phyloP scores from a whole-genome alignment of 2,888 invertebrate genomes.

The Oscheius sp. region DNA sequence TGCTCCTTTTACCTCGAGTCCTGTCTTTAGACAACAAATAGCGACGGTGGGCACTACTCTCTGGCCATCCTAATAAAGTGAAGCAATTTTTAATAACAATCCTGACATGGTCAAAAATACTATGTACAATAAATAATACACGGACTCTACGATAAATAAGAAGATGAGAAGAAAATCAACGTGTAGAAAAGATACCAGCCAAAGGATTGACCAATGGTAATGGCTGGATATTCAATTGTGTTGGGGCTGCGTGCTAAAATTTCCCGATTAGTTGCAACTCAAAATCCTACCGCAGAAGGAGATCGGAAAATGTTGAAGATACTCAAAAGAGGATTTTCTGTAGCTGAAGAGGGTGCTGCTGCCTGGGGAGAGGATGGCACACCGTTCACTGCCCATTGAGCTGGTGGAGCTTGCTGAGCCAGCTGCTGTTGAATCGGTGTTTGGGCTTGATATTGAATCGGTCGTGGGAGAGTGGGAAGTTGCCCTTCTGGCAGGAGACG shows the following conservation, averaged over 20 bases:
- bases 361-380: background rate
- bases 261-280: background rate
- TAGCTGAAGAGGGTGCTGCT: slow-evolving; percentile 2
- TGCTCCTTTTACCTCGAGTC: too few species aligned
- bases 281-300: slow-evolving; percentile 17
- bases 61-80: too few species aligned
- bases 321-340: slow-evolving; percentile 26
- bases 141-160: background rate
- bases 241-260: slow-evolving; percentile 25
- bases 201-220: slow-evolving; percentile 18
- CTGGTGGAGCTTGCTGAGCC: slow-evolving; percentile 11
- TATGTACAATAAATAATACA: slow-evolving; percentile 20
- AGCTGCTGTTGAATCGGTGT: background rate
- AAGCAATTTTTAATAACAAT: slow-evolving; percentile 13
- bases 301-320: slow-evolving; percentile 35
- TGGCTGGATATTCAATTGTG: slow-evolving; percentile 16
- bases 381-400: background rate
- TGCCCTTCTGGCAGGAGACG: slow-evolving; percentile 51
- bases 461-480: slow-evolving; percentile 44
- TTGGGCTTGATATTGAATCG: slow-evolving; percentile 29
- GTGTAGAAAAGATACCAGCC: slow-evolving; percentile 18
- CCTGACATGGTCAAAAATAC: background rate
- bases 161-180: background rate
- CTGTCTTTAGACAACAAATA: too few species aligned
- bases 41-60: too few species aligned